These are phyloP conservation scores for Scomber japonicus DNA, from an alignment of 2,113 vertebrate species.

Conservation along the genomic window DNA sequence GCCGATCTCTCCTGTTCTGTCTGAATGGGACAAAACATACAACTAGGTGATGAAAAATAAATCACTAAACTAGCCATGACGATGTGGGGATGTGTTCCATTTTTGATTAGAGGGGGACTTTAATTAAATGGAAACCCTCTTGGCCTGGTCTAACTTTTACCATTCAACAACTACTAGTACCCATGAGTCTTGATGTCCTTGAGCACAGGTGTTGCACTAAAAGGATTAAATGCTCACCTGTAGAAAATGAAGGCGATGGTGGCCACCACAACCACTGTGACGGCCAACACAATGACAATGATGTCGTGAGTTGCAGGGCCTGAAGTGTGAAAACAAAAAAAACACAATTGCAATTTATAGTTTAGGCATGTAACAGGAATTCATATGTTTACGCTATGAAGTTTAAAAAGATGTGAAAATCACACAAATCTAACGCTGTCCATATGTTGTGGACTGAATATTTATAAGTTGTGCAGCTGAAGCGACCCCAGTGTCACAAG, in stretches of 20 bases:
- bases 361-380: too few species aligned
- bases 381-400: too few species aligned
- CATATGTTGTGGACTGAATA: too few species aligned
- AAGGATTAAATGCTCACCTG: slow-evolving; percentile 66
- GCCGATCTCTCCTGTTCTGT: slow-evolving; percentile 88
- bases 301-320: neutral
- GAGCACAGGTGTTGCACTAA: neutral
- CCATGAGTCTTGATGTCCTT: neutral
- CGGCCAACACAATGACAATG: slow-evolving; percentile 70
- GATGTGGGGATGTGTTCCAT: neutral
- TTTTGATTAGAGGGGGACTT: too few species aligned
- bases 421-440: too few species aligned
- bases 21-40: slow-evolving; percentile 69
- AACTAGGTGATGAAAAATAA: neutral
- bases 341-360: neutral
- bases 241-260: slow-evolving; percentile 85
- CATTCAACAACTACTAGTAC: neutral
- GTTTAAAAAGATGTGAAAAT: too few species aligned
- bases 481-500: too few species aligned
- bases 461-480: too few species aligned
- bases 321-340: neutral
- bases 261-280: slow-evolving; percentile 77
- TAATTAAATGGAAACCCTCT: too few species aligned
- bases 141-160: too few species aligned
- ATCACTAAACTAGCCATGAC: neutral